These are phyloP conservation scores for Perodicticus potto DNA, from an alignment of 2,797 vertebrate genomes.

Conservation along the genomic window DNA sequence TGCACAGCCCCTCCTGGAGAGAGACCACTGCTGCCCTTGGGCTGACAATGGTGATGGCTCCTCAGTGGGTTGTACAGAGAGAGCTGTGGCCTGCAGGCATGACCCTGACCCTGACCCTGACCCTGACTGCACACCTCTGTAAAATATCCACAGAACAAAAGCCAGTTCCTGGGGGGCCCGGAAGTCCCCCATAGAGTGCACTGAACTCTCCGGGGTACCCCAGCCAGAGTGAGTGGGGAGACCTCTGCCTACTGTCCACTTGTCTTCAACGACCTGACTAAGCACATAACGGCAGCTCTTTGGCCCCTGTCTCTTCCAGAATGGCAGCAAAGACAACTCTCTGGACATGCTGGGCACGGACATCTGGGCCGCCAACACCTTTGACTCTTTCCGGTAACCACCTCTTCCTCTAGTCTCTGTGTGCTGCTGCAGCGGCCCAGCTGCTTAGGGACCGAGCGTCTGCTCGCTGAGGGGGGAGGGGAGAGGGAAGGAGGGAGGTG, in stretches of 20 bases:
- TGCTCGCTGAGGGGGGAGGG: not conserved
- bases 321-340: slow-evolving; percentile 94
- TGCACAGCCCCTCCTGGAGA: not conserved
- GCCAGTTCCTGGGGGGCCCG: fast-evolving
- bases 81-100: not conserved
- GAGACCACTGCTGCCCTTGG: not conserved
- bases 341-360: slow-evolving; percentile 98
- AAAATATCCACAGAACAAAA: fast-evolving
- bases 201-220: not conserved
- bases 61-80: not conserved
- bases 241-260: not conserved
- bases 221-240: not conserved
- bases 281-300: slow-evolving; percentile 50
- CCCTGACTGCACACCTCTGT: not conserved
- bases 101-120: not conserved
- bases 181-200: fast-evolving
- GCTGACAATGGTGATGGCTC: not conserved
- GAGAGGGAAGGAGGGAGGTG: not conserved
- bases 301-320: slow-evolving; percentile 87
- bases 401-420: not conserved
- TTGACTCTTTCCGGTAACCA: slow-evolving; percentile 94
- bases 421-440: not conserved
- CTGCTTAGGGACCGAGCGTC: not conserved
- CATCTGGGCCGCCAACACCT: slow-evolving; percentile 98
- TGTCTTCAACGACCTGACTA: not conserved